Base-by-base conservation (phyloP, 2,888 invertebrate genomes). In the Axea sp. region DNA sequence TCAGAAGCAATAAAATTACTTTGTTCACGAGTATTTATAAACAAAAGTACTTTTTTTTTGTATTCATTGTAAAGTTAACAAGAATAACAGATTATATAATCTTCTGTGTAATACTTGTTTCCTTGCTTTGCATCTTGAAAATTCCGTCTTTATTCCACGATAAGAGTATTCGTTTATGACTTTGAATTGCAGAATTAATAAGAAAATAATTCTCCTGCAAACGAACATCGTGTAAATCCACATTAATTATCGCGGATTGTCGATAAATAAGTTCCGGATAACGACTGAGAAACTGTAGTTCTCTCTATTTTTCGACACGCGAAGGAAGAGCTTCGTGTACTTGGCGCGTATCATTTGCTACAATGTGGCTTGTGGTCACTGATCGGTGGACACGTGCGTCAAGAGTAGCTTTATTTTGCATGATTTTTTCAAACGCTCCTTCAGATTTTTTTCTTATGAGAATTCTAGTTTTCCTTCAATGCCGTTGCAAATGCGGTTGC, bases 381-480 rank as follows among this genome's bases (percentile, higher is more conserved):
- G 17, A 22, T 31, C 14, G 22, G 9, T 43, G 37, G 51, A 71
- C 49, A 64, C 71, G 75, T 75, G 62, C 55, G 75, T 72, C 59
- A 35, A 47, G 37, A 15, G 19, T 30, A 68, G 26, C 57, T 68
- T 59, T 41, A 62, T 71, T 62, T 68, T 59, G 35, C 41, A 24
- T 9, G 22, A 64, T 59, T 49, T 57, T 57, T 57, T 35, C 15
- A 2, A 7, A 15, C 51, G 15, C 22, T 15, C 24, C 26, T 37
- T 47, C 17, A 5, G 0, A 59, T 51, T 65, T 57, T 57, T 57
- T 51, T 43, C 14, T 41, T 19, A 55, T 49, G 60, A 55, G 65
- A 41, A 64, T 71, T 64, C 65, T 71, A 57, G 57, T 75, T 67
- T 75, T 73, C 64, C 57, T 55, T 69, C 55, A 69, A 65, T 69